Percentiles rank a stretch among this genome's conserved stretches.
phyloP scores from a whole-genome alignment of 2,797 vertebrate genomes.

The Hybognathus amarus region DNA sequence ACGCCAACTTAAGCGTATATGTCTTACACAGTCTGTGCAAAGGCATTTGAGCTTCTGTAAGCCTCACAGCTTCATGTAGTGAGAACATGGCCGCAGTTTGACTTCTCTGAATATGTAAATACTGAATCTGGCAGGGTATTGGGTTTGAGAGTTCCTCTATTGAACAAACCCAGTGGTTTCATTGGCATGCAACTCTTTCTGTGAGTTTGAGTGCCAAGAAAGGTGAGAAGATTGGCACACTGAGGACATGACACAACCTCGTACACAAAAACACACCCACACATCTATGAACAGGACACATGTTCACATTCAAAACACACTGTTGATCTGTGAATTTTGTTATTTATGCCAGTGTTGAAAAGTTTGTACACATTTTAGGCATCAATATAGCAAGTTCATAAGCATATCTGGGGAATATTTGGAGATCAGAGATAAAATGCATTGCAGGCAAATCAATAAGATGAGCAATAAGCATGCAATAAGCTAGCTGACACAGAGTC shows the following conservation, averaged over 20 bases:
- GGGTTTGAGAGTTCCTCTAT: background rate
- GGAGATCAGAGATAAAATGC: background rate
- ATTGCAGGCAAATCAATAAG: background rate
- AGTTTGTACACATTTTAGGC: background rate
- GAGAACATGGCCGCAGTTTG: constrained; percentile 9
- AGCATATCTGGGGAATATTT: constrained; percentile 2
- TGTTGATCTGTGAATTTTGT: no score
- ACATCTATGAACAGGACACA: background rate
- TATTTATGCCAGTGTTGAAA: background rate
- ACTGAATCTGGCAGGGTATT: constrained; percentile 16
- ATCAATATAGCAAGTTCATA: background rate
- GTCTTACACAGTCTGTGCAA: constrained; percentile 7
- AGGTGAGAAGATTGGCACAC: constrained; percentile 18
- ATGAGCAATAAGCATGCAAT: background rate
- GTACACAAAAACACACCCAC: constrained; percentile 24
- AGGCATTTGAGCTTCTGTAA: background rate
- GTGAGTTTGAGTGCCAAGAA: constrained; percentile 22
- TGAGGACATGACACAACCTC: constrained; percentile 22
- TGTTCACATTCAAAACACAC: background rate
- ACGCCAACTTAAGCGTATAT: background rate
- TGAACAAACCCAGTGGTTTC: constrained; percentile 22
- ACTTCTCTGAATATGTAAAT: constrained; percentile 37
- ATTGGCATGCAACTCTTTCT: constrained; percentile 2
- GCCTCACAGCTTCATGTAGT: background rate
- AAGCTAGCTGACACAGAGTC: background rate